Evolutionary conservation across 2,113 vertebrate species (phyloP), one percentile per base, ranked within the genome.

Genomic region (Forbesichthys agassizii): DNA sequence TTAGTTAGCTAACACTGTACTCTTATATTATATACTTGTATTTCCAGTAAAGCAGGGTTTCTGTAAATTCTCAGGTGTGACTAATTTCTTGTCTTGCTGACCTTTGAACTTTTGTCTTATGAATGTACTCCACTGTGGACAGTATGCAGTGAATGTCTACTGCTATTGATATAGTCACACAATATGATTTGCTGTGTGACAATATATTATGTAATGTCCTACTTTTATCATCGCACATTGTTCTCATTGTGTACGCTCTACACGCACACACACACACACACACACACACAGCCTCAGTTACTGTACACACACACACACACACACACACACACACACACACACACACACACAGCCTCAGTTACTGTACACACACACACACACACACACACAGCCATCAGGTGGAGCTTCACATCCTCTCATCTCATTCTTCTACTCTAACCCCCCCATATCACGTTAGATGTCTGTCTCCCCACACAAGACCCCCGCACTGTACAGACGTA

Each of bases 51-150:
- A 67, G 71, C 47, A 36, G 51, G 16, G 54, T 77, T 66, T 48
- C 5, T 36, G 7, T 62, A 79, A 86, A 77, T 82, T 81, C 74
- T 82, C 84, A 89, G 86, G 88, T 88, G 86, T 80, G 69, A 73
- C 82, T 83, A 64, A 87, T 87, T 88, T 90, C 83, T 86, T 85
- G 84, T 81, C 84, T 70, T 56, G 54, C 68, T 66, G 78, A 80
- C 80, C 78, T 79, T 79, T 74, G 79, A 86, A 86, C 84, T 84
- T 69, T 56, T 62, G 27, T 27, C 27, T 27, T 27, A 27, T 27
- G 2, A 1, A 27, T 27, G 27, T 27, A 27, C 27, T 27, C 27
- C 2, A 27, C 27, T 27, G 27, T 27, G 27, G 27, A 27, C 27
- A 27, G 27, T 27, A 27, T 27, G 27, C 27, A 27, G 27, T 27